Conservation (phyloP, 2,113 vertebrate species). For the Percopsis transmontana region DNA sequence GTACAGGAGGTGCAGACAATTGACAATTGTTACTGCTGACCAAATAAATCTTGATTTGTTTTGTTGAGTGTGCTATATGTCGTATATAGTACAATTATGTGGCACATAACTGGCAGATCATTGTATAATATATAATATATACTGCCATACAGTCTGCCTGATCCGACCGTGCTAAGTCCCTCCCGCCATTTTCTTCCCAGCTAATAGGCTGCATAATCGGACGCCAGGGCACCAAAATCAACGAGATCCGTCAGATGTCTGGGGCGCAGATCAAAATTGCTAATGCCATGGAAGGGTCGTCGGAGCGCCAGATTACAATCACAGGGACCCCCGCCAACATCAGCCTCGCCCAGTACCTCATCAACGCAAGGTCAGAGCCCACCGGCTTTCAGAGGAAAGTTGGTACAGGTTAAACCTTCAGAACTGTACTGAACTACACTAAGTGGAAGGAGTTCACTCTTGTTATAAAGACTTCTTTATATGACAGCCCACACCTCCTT, state of each 20-base stretch:
- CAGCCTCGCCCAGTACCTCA: constrained; percentile 99
- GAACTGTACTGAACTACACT: neutral
- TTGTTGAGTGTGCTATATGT: too few species aligned
- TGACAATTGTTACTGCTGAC: too few species aligned
- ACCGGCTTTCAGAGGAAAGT: neutral
- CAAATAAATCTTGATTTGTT: too few species aligned
- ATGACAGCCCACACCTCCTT: too few species aligned
- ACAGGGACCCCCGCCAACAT: constrained; percentile 98
- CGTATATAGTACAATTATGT: too few species aligned
- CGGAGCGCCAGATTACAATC: constrained; percentile 98
- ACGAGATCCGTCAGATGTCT: constrained; percentile 99
- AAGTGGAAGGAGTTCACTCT: too few species aligned
- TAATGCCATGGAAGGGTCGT: constrained; percentile 96
- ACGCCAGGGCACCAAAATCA: constrained; percentile 99
- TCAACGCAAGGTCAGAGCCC: constrained; percentile 90
- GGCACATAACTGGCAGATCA: too few species aligned
- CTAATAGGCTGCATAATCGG: constrained; percentile 99
- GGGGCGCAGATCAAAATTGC: constrained; percentile 99
- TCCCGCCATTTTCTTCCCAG: constrained; percentile 83
- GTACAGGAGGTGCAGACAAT: too few species aligned
- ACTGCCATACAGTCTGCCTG: neutral
- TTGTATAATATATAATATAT: too few species aligned
- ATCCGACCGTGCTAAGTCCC: constrained; percentile 56
- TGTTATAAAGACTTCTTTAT: too few species aligned
- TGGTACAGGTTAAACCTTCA: too few species aligned